A percentile compares a stretch with the other conserved stretches of the same genome.
Conservation (phyloP, 1,140 invertebrate genomes). For the Meloidogyne hapla region DNA sequence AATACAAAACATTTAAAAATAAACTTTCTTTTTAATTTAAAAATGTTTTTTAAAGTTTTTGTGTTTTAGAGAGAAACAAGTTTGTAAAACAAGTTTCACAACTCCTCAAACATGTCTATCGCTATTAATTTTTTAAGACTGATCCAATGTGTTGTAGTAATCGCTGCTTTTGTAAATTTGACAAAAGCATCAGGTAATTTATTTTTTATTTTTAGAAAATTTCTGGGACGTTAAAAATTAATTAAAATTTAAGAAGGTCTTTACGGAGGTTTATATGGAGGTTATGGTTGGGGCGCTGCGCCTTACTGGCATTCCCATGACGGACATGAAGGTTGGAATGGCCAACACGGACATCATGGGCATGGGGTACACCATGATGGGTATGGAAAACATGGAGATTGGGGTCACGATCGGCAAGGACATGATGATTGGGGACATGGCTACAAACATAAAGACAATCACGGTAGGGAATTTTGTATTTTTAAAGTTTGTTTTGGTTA, state of each 20-base stretch:
- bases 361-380: constrained; percentile 26
- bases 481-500: background rate
- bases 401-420: constrained; percentile 30
- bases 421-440: constrained; percentile 34
- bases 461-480: background rate
- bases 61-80: no score
- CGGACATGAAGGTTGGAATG: constrained; percentile 21
- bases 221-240: background rate
- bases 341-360: constrained; percentile 34
- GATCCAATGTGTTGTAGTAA: background rate
- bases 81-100: background rate
- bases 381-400: constrained; percentile 30
- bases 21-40: background rate
- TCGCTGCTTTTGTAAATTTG: background rate
- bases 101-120: background rate
- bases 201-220: background rate
- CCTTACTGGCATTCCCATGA: constrained; percentile 22
- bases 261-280: constrained; percentile 26
- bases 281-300: constrained; percentile 27
- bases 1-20: background rate
- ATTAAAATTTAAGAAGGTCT: constrained; percentile 7
- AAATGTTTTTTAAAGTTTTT: no score
- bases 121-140: background rate
- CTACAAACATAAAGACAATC: constrained; percentile 25
- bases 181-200: background rate